phyloP scores from a whole-genome alignment of 1,140 invertebrate species.

The Lasioglossum albipes region DNA sequence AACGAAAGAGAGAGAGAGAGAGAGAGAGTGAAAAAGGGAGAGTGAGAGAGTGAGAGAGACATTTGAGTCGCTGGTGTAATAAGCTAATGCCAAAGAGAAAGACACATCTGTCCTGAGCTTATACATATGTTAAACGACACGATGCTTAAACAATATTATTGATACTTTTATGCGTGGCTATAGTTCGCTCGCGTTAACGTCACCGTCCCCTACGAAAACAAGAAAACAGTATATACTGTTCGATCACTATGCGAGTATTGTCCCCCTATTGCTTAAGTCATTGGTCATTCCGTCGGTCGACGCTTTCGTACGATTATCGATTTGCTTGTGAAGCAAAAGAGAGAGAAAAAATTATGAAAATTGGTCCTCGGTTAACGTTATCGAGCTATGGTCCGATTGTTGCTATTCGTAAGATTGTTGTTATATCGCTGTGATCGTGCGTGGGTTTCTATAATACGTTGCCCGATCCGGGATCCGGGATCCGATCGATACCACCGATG shows the following conservation, averaged over 20 bases:
- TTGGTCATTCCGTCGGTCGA: constrained; percentile 21
- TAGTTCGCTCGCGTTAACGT: constrained; percentile 72
- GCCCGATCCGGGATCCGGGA: constrained; percentile 61
- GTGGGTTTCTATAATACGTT: constrained; percentile 67
- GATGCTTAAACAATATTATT: constrained; percentile 79
- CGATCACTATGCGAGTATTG: constrained; percentile 16
- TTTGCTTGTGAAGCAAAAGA: not conserved
- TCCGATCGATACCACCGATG: constrained; percentile 55
- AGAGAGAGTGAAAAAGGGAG: constrained; percentile 32
- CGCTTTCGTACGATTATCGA: not conserved
- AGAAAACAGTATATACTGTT: not conserved
- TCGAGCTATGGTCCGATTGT: constrained; percentile 76
- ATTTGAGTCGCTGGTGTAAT: constrained; percentile 45
- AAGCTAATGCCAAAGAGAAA: constrained; percentile 62
- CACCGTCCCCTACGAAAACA: constrained; percentile 35
- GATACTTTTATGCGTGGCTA: constrained; percentile 78
- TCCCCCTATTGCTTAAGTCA: not conserved
- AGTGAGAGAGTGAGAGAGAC: constrained; percentile 55
- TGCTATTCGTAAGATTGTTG: constrained; percentile 80
- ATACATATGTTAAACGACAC: constrained; percentile 78
- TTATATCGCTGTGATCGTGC: constrained; percentile 78
- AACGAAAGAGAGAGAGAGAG: constrained; percentile 50
- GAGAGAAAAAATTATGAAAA: not conserved
- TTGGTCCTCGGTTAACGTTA: constrained; percentile 64
- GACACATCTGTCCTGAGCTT: constrained; percentile 78